phyloP scores from a whole-genome alignment of 2,113 vertebrate genomes.

The Calidris pygmaea region DNA sequence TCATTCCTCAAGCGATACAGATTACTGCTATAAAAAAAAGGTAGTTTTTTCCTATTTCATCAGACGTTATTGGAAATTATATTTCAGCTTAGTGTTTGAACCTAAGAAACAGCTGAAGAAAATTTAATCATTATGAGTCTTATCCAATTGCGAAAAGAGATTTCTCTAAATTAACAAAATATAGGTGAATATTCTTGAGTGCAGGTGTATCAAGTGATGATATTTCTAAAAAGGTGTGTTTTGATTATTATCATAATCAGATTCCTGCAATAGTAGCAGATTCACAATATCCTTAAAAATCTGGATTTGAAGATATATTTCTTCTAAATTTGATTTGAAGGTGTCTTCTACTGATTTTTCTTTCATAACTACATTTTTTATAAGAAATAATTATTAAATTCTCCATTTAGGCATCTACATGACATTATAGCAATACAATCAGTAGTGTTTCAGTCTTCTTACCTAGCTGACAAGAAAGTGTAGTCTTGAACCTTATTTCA shows the following conservation, averaged over 20 bases:
- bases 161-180: neutral
- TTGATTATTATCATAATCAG: neutral
- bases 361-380: neutral
- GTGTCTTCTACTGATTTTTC: neutral
- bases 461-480: neutral
- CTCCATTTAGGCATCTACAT: neutral
- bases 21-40: neutral
- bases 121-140: neutral
- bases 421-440: neutral
- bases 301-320: neutral
- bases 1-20: neutral
- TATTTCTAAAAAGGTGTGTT: neutral
- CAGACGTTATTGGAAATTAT: neutral
- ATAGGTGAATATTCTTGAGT: neutral
- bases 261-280: neutral
- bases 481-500: neutral
- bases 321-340: neutral
- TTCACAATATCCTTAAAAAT: neutral
- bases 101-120: neutral
- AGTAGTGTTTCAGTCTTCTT: neutral
- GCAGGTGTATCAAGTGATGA: neutral
- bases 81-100: neutral
- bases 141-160: neutral
- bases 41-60: neutral
- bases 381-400: neutral